Conservation (phyloP, 2,797 vertebrate genomes). For the Sylvilagus floridanus region DNA sequence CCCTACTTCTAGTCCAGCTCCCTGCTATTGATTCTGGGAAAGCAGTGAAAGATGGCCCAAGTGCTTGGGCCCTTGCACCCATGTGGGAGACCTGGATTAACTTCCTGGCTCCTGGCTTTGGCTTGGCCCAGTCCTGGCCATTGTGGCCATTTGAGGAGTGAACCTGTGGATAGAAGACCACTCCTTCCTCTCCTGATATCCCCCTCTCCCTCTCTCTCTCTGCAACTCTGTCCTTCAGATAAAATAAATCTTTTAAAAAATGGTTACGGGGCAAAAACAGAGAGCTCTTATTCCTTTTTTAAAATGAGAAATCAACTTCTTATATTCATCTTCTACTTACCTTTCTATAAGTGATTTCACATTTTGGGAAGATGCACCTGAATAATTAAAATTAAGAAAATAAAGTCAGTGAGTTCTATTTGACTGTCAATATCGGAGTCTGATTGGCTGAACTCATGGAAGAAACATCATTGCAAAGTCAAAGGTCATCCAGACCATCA, state of each 20-base stretch:
- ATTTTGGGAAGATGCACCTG: slow-evolving; percentile 88
- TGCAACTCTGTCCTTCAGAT: no score
- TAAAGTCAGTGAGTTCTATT: slow-evolving; percentile 56
- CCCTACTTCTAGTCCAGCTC: no score
- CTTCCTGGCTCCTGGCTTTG: no score
- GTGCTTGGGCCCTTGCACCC: no score
- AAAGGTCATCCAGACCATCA: neutral
- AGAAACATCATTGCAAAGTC: neutral
- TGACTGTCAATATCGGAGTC: neutral
- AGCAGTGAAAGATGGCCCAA: no score
- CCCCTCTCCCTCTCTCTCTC: no score
- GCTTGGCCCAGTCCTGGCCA: no score
- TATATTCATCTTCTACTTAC: slow-evolving; percentile 82
- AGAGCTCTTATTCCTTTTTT: neutral
- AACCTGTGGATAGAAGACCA: no score
- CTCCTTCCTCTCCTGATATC: no score
- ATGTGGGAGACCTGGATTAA: no score
- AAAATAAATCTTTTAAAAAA: neutral
- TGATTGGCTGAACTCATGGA: neutral
- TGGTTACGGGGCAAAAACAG: neutral
- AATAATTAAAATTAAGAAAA: slow-evolving; percentile 73
- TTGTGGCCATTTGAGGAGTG: no score
- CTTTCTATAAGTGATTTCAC: slow-evolving; percentile 86
- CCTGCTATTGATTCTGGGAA: no score
- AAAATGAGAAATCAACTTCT: neutral